phyloP scores from a whole-genome alignment of 2,113 vertebrate species.

The Prunella fulvescens region DNA sequence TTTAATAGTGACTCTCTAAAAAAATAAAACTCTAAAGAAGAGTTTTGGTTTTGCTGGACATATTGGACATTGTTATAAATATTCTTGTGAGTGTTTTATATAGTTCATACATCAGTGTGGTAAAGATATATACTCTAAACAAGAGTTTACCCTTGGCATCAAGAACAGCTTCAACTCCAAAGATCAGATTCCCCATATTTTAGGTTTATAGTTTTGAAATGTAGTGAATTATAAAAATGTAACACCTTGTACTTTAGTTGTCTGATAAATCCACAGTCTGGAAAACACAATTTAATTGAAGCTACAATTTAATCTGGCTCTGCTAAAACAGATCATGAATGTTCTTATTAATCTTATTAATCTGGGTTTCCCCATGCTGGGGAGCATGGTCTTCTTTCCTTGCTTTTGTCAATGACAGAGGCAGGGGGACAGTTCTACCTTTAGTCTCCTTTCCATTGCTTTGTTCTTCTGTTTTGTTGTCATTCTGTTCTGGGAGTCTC shows the following conservation, averaged over 20 bases:
- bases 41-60: neutral
- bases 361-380: neutral
- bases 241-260: neutral
- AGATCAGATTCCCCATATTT: neutral
- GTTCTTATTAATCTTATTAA: too few species aligned
- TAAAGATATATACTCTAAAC: neutral
- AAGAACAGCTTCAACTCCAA: neutral
- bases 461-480: neutral
- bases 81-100: neutral
- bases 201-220: neutral
- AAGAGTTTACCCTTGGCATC: neutral
- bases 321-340: neutral
- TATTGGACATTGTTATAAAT: neutral
- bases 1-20: neutral
- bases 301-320: neutral
- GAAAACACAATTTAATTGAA: neutral
- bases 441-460: neutral
- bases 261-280: neutral
- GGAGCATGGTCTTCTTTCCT: neutral
- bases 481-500: neutral
- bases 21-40: neutral
- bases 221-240: neutral
- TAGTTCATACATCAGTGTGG: neutral
- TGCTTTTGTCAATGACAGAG: neutral
- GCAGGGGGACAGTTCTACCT: neutral